These are phyloP conservation scores for Nyctereutes procyonoides DNA, from an alignment of 2,113 vertebrate species.

Conservation along the genomic window DNA sequence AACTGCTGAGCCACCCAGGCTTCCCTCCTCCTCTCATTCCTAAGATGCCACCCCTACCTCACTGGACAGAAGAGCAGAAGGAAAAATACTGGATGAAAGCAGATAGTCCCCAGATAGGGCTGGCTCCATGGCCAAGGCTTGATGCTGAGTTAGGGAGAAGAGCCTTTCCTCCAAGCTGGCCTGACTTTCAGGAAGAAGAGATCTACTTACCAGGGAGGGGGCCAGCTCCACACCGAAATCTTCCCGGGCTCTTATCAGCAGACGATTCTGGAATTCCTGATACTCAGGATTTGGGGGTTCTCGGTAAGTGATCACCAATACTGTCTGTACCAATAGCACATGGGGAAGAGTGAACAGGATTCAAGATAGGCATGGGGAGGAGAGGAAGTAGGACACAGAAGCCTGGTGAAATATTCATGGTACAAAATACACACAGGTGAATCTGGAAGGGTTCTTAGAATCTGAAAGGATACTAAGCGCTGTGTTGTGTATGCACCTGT, in stretches of 20 bases:
- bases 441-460: background rate
- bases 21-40: background rate
- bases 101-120: background rate
- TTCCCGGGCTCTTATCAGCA: slow-evolving; percentile 91
- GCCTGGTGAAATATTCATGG: background rate
- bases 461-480: background rate
- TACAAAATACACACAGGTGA: background rate
- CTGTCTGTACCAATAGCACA: slow-evolving; percentile 88
- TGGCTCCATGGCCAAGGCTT: background rate
- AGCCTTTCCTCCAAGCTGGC: slow-evolving; percentile 12
- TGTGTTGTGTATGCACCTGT: background rate
- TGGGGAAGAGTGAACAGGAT: background rate
- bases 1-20: too few relatives aligned
- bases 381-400: background rate
- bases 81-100: background rate
- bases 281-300: slow-evolving; percentile 95
- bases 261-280: slow-evolving; percentile 91
- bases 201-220: slow-evolving; percentile 92
- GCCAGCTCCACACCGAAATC: slow-evolving; percentile 93
- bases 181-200: background rate
- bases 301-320: slow-evolving; percentile 95
- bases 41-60: background rate
- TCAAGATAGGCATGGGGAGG: slow-evolving; percentile 2
- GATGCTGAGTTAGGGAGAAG: background rate
- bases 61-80: background rate